Percentiles rank a stretch among this genome's conserved stretches.
These are phyloP conservation scores for Acanthornis magna DNA, from an alignment of 2,797 vertebrate genomes.

Conservation along the genomic window DNA sequence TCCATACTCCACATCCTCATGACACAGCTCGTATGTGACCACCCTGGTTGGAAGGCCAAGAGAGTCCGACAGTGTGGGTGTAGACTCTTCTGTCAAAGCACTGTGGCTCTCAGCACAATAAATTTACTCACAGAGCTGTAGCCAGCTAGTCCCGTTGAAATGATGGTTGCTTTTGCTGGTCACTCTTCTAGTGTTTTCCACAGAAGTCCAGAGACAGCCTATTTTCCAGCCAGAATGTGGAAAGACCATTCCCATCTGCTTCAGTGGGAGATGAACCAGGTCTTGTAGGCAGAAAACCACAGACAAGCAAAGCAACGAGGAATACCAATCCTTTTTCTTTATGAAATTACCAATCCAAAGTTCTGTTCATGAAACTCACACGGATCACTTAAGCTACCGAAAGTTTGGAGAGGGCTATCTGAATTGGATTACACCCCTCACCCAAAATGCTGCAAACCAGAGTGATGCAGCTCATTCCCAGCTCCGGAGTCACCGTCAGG, in stretches of 20 bases:
- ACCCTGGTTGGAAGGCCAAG: not conserved
- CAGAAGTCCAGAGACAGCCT: not conserved
- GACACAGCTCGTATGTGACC: no score
- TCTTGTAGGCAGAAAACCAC: not conserved
- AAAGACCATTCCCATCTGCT: not conserved
- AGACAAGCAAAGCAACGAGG: not conserved
- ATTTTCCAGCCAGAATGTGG: not conserved
- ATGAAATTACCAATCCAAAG: not conserved
- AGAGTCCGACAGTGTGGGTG: not conserved
- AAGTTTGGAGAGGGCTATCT: not conserved
- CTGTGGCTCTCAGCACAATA: not conserved
- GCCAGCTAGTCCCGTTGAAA: not conserved
- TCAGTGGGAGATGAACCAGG: not conserved
- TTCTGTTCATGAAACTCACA: not conserved
- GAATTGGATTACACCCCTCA: not conserved
- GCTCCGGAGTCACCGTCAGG: not conserved
- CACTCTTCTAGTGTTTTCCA: not conserved
- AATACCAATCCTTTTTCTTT: not conserved
- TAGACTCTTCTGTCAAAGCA: not conserved
- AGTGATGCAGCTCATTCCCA: fast-evolving
- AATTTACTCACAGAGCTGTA: not conserved
- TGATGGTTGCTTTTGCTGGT: fast-evolving
- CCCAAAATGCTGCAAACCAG: not conserved
- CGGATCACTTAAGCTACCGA: not conserved
- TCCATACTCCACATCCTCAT: fast-evolving